Base-by-base conservation (phyloP, 2,888 invertebrate genomes). In the Himalopsyche anomala region DNA sequence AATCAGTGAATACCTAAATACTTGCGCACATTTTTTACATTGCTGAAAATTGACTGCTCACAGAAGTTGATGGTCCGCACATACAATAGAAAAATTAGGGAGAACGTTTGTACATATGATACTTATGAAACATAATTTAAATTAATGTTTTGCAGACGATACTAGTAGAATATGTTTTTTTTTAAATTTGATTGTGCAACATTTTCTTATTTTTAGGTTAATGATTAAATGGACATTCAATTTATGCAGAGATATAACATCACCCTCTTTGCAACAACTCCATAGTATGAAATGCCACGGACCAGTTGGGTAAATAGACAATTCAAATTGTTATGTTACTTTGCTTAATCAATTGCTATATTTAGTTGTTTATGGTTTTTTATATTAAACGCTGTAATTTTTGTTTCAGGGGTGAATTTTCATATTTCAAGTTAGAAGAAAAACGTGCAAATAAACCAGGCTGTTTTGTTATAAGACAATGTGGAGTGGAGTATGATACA, bases 181-280 rank as follows among this genome's bases (percentile, higher is more conserved):
- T 45, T 45, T 11, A 5, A 28, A 45, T 11, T 40, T 83, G 28
- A 40, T 69, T 83, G 5, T 38, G 12, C 17, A n/a, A 74, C 12
- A 74, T 74, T 74, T 4, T 51, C 19, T 80, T 15, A 40, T 83
- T 90, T 89, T 45, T 89, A 94, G 97, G 90, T 92, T 97, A 89
- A 96, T 96, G 90, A 95, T 96, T 80, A 98, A 97, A 92, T 98
- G 98, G 98, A 98, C 96, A 62, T 97, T 97, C 90, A 97, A 98
- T 92, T 93, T 98, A 87, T 98, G 98, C 90, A 95, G 95, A 90
- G 96, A 97, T 89, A 94, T 97, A 85, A 93, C 95, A 85, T 96
- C 97, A 0, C 98, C 98, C 5, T 96, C 96, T 5, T 91, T 98
- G 86, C 94, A 95, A 89, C 95, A 94, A 89, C 91, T 98, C 36